These are phyloP conservation scores for Nicator chloris DNA, from an alignment of 2,113 vertebrate genomes.

Conservation along the genomic window DNA sequence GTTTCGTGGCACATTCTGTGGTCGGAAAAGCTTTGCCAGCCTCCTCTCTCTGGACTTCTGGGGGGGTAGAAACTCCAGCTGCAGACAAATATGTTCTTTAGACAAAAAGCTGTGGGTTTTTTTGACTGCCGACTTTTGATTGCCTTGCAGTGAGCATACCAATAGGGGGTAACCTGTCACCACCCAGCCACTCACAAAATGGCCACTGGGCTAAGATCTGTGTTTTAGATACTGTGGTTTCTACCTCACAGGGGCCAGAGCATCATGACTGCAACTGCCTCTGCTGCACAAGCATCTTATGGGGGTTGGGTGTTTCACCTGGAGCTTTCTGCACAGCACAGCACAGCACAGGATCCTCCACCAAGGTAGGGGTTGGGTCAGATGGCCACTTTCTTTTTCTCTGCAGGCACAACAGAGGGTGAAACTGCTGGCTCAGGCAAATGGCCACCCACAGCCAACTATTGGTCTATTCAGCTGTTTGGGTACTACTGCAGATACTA, in stretches of 20 bases:
- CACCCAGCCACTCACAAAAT: not conserved
- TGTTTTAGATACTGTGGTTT: not conserved
- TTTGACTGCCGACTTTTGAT: not conserved
- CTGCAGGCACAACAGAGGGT: not conserved
- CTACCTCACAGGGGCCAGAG: not conserved
- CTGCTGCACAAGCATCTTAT: not conserved
- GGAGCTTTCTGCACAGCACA: not conserved
- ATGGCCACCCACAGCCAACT: not conserved
- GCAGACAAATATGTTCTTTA: not conserved
- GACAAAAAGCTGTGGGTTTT: not conserved
- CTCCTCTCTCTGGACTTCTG: not conserved
- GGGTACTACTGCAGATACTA: not conserved
- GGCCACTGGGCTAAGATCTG: not conserved
- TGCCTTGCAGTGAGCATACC: not conserved
- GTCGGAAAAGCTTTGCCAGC: not conserved
- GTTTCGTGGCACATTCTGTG: not conserved
- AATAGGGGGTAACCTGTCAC: not conserved
- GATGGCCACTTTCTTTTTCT: not conserved
- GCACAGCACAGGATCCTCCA: not conserved
- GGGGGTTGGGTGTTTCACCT: not conserved
- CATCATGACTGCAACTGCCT: rapidly evolving
- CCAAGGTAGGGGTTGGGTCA: rapidly evolving
- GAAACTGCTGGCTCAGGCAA: slow-evolving; percentile 1
- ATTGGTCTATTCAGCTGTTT: not conserved
- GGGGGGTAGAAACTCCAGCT: not conserved